phyloP scores from a whole-genome alignment of 2,113 vertebrate species.

The Orthonyx spaldingii region DNA sequence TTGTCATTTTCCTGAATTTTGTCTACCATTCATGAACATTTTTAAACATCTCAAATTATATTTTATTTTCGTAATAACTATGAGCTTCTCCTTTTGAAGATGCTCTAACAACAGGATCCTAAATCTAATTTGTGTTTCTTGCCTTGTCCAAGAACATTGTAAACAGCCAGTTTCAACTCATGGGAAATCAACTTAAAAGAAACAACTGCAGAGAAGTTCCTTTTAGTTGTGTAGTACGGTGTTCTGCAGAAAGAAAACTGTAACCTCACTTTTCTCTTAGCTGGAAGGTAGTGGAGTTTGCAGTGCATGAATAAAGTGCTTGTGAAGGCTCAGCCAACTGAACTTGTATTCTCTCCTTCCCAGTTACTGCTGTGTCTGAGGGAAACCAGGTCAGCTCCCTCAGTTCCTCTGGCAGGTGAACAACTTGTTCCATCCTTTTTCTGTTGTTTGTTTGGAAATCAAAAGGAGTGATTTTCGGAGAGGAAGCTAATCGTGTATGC shows the following conservation, averaged over 20 bases:
- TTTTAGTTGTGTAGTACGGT: neutral
- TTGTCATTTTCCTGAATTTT: neutral
- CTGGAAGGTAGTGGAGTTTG: neutral
- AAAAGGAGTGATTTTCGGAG: neutral
- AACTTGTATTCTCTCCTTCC: neutral
- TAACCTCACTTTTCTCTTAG: neutral
- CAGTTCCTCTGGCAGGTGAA: neutral
- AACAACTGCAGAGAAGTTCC: neutral
- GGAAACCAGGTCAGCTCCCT: constrained; percentile 31
- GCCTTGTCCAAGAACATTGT: neutral
- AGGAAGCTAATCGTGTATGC: neutral
- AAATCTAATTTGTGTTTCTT: neutral
- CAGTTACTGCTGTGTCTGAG: neutral
- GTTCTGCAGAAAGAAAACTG: neutral
- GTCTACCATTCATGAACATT: neutral
- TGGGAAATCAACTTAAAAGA: neutral
- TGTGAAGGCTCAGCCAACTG: neutral
- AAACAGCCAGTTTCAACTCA: neutral
- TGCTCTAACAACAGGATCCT: neutral
- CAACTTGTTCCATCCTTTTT: constrained; percentile 1
- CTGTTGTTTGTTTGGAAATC: neutral
- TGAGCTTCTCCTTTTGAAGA: neutral
- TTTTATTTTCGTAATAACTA: neutral
- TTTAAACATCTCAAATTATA: neutral
- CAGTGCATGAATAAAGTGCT: neutral